Evolutionary conservation across 2,888 invertebrate genomes (phyloP).

Genomic region (Heliconius cydno): DNA sequence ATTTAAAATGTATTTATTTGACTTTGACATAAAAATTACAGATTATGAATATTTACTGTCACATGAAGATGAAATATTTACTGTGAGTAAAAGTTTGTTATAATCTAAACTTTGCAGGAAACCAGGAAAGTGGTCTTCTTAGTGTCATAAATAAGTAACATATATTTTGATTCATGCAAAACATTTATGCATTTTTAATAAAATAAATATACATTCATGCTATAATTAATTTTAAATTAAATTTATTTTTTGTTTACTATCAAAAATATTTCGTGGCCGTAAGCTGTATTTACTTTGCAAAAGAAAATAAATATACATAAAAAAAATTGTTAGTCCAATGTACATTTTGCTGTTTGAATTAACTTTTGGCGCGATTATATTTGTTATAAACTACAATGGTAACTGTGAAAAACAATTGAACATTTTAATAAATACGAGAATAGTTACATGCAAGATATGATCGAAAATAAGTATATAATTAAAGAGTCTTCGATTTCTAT

Average conservation of each 20-base stretch:
- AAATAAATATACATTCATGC: too few relatives aligned
- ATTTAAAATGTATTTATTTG: background rate
- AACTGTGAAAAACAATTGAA: background rate
- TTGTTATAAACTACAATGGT: background rate
- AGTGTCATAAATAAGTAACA: too few relatives aligned
- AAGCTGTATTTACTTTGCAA: background rate
- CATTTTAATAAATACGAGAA: background rate
- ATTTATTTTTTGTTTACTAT: too few relatives aligned
- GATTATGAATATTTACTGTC: too few relatives aligned
- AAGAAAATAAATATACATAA: background rate
- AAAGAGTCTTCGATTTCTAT: background rate
- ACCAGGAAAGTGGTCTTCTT: too few relatives aligned
- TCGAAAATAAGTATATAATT: conserved; percentile 17
- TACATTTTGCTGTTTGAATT: background rate
- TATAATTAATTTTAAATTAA: too few relatives aligned
- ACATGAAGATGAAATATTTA: too few relatives aligned
- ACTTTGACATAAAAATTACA: conserved; percentile 9
- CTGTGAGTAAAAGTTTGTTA: too few relatives aligned
- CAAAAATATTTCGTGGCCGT: background rate
- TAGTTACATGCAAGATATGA: conserved; percentile 1
- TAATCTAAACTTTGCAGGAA: too few relatives aligned
- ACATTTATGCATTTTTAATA: too few relatives aligned
- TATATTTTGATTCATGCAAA: too few relatives aligned
- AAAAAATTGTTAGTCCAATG: background rate
- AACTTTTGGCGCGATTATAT: conserved; percentile 13